Percentiles rank a stretch among this genome's conserved stretches.
These are phyloP conservation scores for Rutilus rutilus DNA, from an alignment of 2,113 vertebrate genomes.

Conservation along the genomic window DNA sequence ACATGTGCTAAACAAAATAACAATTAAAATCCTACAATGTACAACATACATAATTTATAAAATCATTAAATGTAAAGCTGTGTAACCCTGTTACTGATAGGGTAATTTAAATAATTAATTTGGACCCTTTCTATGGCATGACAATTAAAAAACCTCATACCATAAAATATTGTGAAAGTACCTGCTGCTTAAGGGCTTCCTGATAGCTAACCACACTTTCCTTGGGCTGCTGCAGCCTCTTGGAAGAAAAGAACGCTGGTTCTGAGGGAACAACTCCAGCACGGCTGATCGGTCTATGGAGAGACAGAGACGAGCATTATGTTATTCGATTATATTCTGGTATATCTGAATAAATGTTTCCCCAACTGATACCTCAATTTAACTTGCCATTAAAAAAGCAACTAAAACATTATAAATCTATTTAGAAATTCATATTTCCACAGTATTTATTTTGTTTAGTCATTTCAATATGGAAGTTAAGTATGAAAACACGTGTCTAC, in stretches of 20 bases:
- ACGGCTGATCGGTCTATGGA: constrained; percentile 64
- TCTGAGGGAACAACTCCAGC: constrained; percentile 58
- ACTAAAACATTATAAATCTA: not conserved
- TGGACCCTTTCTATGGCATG: not conserved
- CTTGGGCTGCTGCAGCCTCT: constrained; percentile 74
- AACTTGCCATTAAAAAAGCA: not conserved
- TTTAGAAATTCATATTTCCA: not conserved
- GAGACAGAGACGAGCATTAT: constrained; percentile 29
- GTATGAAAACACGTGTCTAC: constrained; percentile 65
- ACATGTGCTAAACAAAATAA: too few relatives aligned
- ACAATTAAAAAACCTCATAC: not conserved
- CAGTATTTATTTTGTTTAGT: not conserved
- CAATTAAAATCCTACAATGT: too few relatives aligned
- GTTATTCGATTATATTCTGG: not conserved
- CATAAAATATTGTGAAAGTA: constrained; percentile 55
- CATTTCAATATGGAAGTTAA: not conserved
- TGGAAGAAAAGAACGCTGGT: constrained; percentile 66
- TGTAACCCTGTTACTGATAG: not conserved
- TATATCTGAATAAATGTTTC: constrained; percentile 39
- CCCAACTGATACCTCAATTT: constrained; percentile 46
- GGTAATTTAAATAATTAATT: not conserved
- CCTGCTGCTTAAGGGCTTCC: constrained; percentile 88
- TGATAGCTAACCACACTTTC: constrained; percentile 79
- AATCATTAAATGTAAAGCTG: not conserved
- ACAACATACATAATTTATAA: not conserved